phyloP scores from a whole-genome alignment of 2,113 vertebrate genomes.

The Actenoides hombroni region DNA sequence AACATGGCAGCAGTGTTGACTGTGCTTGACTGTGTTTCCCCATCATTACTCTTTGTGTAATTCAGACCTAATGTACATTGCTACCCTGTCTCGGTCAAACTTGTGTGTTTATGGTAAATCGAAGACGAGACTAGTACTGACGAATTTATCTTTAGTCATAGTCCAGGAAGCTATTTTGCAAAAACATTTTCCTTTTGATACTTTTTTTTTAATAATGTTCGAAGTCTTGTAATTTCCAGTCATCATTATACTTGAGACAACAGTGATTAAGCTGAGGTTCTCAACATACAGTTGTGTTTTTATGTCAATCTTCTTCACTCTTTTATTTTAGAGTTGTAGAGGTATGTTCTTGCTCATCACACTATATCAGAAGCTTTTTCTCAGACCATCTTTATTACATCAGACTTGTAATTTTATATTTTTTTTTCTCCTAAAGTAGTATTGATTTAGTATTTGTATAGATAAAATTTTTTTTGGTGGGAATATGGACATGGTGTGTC shows the following conservation, averaged over 20 bases:
- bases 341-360: not conserved
- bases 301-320: not conserved
- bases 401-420: not conserved
- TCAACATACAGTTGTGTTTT: not conserved
- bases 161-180: not conserved
- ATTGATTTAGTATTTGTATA: not conserved
- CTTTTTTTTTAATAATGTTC: not conserved
- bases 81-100: not conserved
- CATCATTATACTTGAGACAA: not conserved
- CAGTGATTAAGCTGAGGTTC: not conserved
- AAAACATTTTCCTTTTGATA: not conserved
- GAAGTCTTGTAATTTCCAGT: not conserved
- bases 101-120: not conserved
- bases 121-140: not conserved
- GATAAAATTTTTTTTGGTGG: not conserved
- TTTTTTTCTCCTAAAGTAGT: not conserved
- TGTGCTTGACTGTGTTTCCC: not conserved
- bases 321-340: not conserved
- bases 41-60: not conserved
- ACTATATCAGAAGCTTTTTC: not conserved
- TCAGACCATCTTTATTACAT: not conserved
- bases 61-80: not conserved
- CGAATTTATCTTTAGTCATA: not conserved
- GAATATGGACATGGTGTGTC: not conserved
- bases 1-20: not conserved